These are phyloP conservation scores for Lamellibrachia satsuma DNA, from an alignment of 2,888 invertebrate species.

Conservation along the genomic window DNA sequence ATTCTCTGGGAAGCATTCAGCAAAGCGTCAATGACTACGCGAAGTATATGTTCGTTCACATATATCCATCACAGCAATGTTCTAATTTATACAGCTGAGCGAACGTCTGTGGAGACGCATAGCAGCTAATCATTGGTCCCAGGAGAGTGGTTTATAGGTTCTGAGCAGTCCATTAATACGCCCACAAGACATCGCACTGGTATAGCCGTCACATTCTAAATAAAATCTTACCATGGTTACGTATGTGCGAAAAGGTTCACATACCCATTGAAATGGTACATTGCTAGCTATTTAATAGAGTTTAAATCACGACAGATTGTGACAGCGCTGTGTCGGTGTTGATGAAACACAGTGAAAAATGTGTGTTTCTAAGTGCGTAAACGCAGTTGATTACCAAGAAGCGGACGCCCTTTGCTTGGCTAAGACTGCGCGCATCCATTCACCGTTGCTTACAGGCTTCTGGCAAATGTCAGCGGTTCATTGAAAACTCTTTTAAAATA, in stretches of 20 bases:
- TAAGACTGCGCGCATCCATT: not conserved
- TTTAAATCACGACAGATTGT: not conserved
- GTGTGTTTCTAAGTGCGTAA: not conserved
- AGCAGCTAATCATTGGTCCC: not conserved
- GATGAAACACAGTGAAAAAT: not conserved
- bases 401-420: not conserved
- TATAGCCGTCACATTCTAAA: not conserved
- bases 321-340: not conserved
- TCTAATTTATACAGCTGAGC: not conserved
- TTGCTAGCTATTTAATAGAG: not conserved
- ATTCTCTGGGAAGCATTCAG: not conserved
- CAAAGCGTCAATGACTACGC: not conserved
- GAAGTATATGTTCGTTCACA: not conserved
- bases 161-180: not conserved
- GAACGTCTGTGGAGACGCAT: not conserved
- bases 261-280: not conserved
- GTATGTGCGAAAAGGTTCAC: not conserved
- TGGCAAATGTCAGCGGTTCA: conserved; percentile 11
- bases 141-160: not conserved
- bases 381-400: not conserved
- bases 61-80: not conserved
- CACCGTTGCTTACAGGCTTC: not conserved
- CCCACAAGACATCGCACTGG: not conserved
- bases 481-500: not conserved
- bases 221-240: not conserved